Conservation (phyloP, 2,888 invertebrate genomes). For the Andrena trimmerana region DNA sequence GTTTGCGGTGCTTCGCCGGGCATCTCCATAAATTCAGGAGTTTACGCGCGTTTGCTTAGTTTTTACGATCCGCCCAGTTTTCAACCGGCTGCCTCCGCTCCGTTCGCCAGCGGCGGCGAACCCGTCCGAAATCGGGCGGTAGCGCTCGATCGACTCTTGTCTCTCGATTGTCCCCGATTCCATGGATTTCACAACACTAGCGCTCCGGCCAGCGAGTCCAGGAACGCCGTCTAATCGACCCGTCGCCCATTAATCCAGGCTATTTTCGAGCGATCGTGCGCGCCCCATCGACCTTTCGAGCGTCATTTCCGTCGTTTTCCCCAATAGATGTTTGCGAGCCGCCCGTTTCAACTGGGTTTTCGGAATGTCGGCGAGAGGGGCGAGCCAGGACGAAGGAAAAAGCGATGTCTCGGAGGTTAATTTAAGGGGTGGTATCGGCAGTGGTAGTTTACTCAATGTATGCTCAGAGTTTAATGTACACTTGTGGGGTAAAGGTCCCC, state of each 20-base stretch:
- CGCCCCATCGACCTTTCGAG: conserved; percentile 31
- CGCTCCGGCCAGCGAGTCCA: conserved; percentile 7
- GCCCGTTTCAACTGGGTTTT: conserved; percentile 19
- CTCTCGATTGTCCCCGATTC: conserved; percentile 56
- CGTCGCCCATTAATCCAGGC: conserved; percentile 11
- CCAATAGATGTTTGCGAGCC: conserved; percentile 14
- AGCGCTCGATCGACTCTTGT: conserved; percentile 32
- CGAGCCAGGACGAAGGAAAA: background rate
- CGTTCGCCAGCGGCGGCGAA: background rate
- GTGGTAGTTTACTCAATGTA: too few species aligned
- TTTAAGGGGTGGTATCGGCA: background rate
- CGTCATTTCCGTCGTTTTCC: conserved; percentile 43
- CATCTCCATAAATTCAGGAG: conserved; percentile 78
- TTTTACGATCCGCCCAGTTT: conserved; percentile 77
- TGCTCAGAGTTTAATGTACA: too few species aligned
- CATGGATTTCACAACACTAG: conserved; percentile 53
- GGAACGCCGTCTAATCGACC: conserved; percentile 5
- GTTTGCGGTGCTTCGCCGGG: conserved; percentile 67
- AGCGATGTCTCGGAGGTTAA: background rate
- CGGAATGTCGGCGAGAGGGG: background rate
- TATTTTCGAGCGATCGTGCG: conserved; percentile 47
- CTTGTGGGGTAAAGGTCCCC: too few species aligned
- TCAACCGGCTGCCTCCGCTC: conserved; percentile 41
- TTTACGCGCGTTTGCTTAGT: conserved; percentile 77
- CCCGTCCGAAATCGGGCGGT: conserved; percentile 43